Evolutionary conservation across 2,888 invertebrate species (phyloP).

Genomic region (Tetranychus piercei): DNA sequence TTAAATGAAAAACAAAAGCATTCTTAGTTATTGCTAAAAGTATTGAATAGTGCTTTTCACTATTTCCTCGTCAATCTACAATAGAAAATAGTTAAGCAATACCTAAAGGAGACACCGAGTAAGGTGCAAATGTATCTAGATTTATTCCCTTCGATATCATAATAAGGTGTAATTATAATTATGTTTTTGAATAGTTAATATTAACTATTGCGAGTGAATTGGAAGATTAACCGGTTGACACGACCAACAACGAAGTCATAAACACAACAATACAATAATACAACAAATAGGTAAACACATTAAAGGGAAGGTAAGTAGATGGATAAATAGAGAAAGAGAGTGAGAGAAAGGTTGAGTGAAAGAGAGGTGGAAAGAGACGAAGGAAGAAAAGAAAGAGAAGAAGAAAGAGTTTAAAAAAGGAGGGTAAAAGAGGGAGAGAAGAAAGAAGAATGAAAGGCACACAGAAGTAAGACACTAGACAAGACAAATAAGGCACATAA

Average conservation of each 20-base stretch:
- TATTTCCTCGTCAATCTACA: no score
- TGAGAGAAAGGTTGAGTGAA: neutral
- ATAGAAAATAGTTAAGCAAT: neutral
- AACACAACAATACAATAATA: constrained; percentile 16
- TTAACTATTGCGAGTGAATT: no score
- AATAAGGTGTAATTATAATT: no score
- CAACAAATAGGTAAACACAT: neutral
- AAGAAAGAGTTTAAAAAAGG: neutral
- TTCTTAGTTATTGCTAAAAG: neutral
- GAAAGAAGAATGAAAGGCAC: neutral
- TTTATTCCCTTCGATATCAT: no score
- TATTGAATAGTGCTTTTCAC: neutral
- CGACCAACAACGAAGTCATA: constrained; percentile 12
- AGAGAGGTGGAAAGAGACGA: neutral
- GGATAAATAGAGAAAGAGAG: neutral
- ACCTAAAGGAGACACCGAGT: neutral
- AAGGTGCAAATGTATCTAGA: neutral
- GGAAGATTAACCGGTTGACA: neutral
- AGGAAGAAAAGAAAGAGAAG: neutral
- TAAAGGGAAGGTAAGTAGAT: no score
- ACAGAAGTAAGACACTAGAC: no score
- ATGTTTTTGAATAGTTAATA: no score
- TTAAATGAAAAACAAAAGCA: constrained; percentile 3
- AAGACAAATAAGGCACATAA: no score
- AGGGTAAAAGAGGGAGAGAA: neutral